Conservation (phyloP, 2,113 vertebrate species). For the Serilophus lunatus region DNA sequence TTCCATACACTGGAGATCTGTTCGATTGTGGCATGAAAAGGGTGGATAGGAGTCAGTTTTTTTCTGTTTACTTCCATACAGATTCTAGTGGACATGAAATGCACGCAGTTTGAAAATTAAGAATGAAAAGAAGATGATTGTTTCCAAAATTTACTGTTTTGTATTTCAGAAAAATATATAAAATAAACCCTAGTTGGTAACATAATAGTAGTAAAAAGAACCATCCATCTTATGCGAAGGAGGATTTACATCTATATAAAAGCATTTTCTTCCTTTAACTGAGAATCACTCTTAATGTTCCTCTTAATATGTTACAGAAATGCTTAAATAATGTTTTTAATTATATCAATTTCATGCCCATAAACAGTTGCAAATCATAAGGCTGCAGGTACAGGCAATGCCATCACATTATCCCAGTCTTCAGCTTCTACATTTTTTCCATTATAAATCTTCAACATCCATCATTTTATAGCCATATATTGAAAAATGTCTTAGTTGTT, state of each 20-base stretch:
- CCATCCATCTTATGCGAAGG: neutral
- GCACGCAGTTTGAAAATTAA: neutral
- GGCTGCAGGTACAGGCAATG: neutral
- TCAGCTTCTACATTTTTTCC: constrained; percentile 19
- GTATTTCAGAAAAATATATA: neutral
- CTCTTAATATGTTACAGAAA: neutral
- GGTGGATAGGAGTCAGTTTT: neutral
- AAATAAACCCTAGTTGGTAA: neutral
- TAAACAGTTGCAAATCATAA: neutral
- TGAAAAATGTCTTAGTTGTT: neutral
- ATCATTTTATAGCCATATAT: constrained; percentile 8
- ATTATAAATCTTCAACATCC: neutral
- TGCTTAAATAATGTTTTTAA: neutral
- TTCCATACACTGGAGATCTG: neutral
- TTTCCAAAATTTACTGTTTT: neutral
- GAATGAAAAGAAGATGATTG: neutral
- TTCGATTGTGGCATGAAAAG: neutral
- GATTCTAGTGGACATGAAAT: neutral
- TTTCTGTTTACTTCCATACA: neutral
- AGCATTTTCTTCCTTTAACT: neutral
- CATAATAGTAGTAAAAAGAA: neutral
- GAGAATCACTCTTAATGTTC: neutral
- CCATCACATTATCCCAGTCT: neutral
- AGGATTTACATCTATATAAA: neutral
- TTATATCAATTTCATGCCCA: neutral